A percentile compares a stretch with the other conserved stretches of the same genome.
These are phyloP conservation scores for Sceloporus undulatus DNA, from an alignment of 2,113 vertebrate genomes.

Conservation along the genomic window DNA sequence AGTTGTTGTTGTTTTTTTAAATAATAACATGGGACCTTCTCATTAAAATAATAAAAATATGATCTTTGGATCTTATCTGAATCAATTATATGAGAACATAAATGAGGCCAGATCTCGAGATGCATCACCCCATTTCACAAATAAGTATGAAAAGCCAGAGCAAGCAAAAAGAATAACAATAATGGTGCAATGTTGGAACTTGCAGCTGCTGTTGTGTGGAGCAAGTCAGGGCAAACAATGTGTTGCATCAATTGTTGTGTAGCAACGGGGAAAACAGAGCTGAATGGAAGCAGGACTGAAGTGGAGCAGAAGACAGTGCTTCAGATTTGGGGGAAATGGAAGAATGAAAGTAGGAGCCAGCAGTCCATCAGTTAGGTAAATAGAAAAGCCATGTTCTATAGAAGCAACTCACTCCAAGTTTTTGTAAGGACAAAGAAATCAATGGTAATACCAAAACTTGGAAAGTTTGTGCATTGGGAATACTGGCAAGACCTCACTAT, in stretches of 20 bases:
- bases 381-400: not conserved
- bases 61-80: not conserved
- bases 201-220: not conserved
- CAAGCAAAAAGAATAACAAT: not conserved
- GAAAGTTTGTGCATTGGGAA: too few relatives aligned
- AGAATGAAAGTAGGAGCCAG: not conserved
- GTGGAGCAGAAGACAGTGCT: not conserved
- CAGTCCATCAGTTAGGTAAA: too few relatives aligned
- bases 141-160: not conserved
- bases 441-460: too few relatives aligned
- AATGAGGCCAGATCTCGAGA: not conserved
- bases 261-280: not conserved
- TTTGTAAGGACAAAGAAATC: not conserved
- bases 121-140: not conserved
- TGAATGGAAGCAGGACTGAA: not conserved
- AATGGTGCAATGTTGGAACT: not conserved
- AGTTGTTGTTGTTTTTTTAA: not conserved
- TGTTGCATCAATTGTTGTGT: not conserved
- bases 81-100: not conserved
- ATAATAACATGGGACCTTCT: not conserved
- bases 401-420: not conserved
- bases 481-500: not conserved
- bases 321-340: not conserved
- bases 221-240: too few relatives aligned
- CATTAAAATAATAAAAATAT: not conserved